phyloP scores from a whole-genome alignment of 2,113 vertebrate species.

The Xyrauchen texanus region DNA sequence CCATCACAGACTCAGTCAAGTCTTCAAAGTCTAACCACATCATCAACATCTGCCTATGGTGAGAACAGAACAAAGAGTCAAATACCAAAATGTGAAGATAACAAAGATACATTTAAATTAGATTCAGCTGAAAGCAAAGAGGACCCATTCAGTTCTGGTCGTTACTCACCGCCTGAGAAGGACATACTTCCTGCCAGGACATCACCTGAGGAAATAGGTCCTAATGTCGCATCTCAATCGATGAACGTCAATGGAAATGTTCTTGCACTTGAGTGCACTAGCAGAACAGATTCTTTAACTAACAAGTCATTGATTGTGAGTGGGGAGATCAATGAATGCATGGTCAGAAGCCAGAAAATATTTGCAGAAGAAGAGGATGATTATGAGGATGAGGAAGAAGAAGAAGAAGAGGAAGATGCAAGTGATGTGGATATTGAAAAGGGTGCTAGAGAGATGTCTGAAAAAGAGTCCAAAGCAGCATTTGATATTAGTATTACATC shows the following conservation, averaged over 20 bases:
- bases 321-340: slow-evolving; percentile 63
- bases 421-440: slow-evolving; percentile 93
- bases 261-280: slow-evolving; percentile 67
- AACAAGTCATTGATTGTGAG: slow-evolving; percentile 58
- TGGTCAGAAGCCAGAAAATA: slow-evolving; percentile 68
- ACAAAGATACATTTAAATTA: slow-evolving; percentile 58
- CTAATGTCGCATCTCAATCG: slow-evolving; percentile 41
- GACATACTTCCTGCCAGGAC: slow-evolving; percentile 60
- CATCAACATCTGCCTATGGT: slow-evolving; percentile 38
- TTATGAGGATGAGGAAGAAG: slow-evolving; percentile 63
- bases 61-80: slow-evolving; percentile 46
- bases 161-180: slow-evolving; percentile 60
- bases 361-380: slow-evolving; percentile 72
- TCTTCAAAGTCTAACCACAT: slow-evolving; percentile 33
- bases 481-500: slow-evolving; percentile 49
- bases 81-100: slow-evolving; percentile 58
- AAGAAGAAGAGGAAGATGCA: slow-evolving; percentile 77
- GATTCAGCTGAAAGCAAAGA: slow-evolving; percentile 57
- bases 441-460: slow-evolving; percentile 88
- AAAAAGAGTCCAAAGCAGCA: slow-evolving; percentile 80
- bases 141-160: slow-evolving; percentile 59
- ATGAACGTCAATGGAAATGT: slow-evolving; percentile 70
- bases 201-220: slow-evolving; percentile 43
- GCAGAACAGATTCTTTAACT: slow-evolving; percentile 60
- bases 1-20: slow-evolving; percentile 63